phyloP scores from a whole-genome alignment of 2,797 vertebrate species.

The Pangasius djambal region DNA sequence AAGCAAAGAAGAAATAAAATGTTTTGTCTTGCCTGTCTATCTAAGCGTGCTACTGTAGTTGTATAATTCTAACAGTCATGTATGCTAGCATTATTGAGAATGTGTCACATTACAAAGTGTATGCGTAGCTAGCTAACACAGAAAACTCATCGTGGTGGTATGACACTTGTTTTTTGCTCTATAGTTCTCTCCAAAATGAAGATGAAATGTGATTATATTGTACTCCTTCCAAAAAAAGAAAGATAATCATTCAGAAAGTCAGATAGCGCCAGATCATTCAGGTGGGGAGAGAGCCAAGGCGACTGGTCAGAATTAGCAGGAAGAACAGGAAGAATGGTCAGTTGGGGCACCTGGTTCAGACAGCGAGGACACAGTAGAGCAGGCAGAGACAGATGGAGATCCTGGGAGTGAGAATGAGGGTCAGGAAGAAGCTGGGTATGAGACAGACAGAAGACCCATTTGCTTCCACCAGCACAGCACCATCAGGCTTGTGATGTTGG shows the following conservation, averaged over 20 bases:
- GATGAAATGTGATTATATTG: neutral
- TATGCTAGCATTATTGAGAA: neutral
- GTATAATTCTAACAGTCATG: neutral
- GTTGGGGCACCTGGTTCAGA: neutral
- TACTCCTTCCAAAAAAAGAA: neutral
- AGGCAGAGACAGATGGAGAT: neutral
- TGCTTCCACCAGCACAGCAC: constrained; percentile 1
- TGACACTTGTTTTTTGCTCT: neutral
- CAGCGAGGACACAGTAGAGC: neutral
- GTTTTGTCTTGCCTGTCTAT: neutral
- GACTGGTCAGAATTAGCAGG: neutral
- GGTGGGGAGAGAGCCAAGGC: neutral
- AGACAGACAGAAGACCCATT: neutral
- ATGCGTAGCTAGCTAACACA: neutral
- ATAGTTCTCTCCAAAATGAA: neutral
- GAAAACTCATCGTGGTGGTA: neutral
- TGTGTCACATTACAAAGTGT: neutral
- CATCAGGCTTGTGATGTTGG: neutral
- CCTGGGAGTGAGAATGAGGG: neutral
- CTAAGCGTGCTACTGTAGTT: neutral
- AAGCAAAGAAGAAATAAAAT: constrained; percentile 2
- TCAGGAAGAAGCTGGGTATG: neutral
- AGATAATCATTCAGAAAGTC: neutral
- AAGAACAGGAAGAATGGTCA: neutral
- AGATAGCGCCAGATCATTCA: neutral